Evolutionary conservation across 2,797 vertebrate genomes (phyloP), one percentile per base, ranked within the genome.

Genomic region (Myiothlypis coronata): DNA sequence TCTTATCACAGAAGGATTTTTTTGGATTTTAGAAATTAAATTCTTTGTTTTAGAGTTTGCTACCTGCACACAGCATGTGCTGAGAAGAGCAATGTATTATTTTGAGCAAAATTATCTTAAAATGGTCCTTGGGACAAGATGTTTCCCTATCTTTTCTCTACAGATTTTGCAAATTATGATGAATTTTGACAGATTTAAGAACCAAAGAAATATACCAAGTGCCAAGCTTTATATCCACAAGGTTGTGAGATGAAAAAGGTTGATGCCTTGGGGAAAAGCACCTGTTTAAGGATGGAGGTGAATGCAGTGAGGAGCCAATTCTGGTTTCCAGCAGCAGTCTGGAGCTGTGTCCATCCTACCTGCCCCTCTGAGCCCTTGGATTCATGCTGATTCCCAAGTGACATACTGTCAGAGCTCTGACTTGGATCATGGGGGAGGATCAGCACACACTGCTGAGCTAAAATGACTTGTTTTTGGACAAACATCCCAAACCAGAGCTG

Each of bases 121-220:
- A 34, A 28, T 24, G 76, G 50, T 53, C 39, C 22, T 59, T 8
- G 4, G 20, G 41, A 64, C 35, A 83, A 78, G 60, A 44, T 44
- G 74, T n/a, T 47, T 89, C 35, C 56, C 24, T 90, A 11, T 17
- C 30, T 85, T 87, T 71, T 61, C 52, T 81, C 46, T 52, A 46
- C 63, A 19, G 8, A 76, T 95, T 76, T 76, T 52, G 30, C 30
- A 86, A 67, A 30, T 70, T 76, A 74, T 84, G 85, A 77, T 72
- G 13, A 53, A 34, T 83, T 89, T 56, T 74, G 52, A 26, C 69
- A 77, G 71, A 46, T 61, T n/a, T 57, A 88, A 70, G 17, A 87
- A 55, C 44, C 41, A 64, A 68, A 79, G 59, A 70, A 84, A 55
- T 20, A 52, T 21, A 52, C 7, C 12, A 50, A 83, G 14, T 35